Base-by-base conservation (phyloP, 2,797 vertebrate species). In the Sylvilagus floridanus region DNA sequence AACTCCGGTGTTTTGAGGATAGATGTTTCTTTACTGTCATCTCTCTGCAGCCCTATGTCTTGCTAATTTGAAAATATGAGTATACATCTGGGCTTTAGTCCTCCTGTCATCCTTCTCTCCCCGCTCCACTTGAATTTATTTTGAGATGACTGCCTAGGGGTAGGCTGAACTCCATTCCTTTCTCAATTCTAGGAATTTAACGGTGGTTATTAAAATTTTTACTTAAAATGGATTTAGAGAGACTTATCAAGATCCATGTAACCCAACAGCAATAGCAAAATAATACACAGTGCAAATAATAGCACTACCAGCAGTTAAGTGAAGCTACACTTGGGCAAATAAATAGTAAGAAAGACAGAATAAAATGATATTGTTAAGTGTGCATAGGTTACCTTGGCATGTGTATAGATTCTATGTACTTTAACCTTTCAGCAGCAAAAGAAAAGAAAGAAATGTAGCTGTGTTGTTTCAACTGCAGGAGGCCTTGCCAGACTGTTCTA, bases 121-220 rank as follows among this genome's bases (percentile, higher is more conserved):
- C 1, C 26, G 3, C 78, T 7, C 7, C 19, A 11, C 2, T 3
- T 73, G 57, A 79, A 62, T 28, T 69, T 30, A 32, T 21, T 12
- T 42, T 16, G 19, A 62, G 19, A 16, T 75, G 9, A 7, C 11
- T 76, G 13, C 13, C 4, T 4, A 87, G 19, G 10, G 1, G n/a
- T 6, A 42, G 13, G 4, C 19, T 9, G 11, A 76, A 57, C 30
- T 68, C 69, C 26, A 63, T 3, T 24, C 5, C 4, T 24, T 71
- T 9, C 26, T 13, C 57, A 17, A 30, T 30, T 91, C n/a, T 37
- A 93, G 22, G 10, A 88, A 11, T 22, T 47, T 50, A 35, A 17
- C 66, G 21, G 1, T 16, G 1, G 24, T 78, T 89, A 42, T 68
- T 75, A 81, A 90, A 92, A 84, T 4, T 82, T 14, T 90, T 47